A percentile compares a stretch with the other conserved stretches of the same genome.
Conservation (phyloP, 2,888 invertebrate species). For the Melikaiella ostensackeni region DNA sequence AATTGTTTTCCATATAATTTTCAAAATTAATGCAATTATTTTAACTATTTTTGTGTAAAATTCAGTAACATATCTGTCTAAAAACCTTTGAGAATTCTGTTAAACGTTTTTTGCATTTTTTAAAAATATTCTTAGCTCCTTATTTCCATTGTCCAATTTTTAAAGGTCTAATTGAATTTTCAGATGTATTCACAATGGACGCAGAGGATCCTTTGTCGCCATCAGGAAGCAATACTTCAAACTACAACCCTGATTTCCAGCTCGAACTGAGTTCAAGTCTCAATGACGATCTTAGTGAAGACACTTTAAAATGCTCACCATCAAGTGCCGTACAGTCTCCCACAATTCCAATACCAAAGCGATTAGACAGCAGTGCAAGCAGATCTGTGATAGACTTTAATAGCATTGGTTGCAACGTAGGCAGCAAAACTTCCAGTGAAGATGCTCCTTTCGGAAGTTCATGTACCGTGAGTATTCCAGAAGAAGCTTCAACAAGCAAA, state of each 20-base stretch:
- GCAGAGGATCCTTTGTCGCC: slow-evolving; percentile 82
- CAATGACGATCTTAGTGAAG: slow-evolving; percentile 78
- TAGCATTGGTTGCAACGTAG: slow-evolving; percentile 82
- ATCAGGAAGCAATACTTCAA: slow-evolving; percentile 75
- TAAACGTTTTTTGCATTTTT: background rate
- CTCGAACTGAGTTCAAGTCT: slow-evolving; percentile 78
- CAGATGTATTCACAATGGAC: slow-evolving; percentile 87
- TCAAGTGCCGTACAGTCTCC: slow-evolving; percentile 80
- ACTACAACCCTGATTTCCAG: slow-evolving; percentile 69
- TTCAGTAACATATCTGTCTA: too few relatives aligned
- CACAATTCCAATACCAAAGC: slow-evolving; percentile 84
- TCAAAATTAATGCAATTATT: too few relatives aligned
- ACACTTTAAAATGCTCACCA: slow-evolving; percentile 67
- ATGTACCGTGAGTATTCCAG: slow-evolving; percentile 36
- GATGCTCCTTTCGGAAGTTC: slow-evolving; percentile 64
- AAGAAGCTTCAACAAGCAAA: slow-evolving; percentile 42
- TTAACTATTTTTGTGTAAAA: too few relatives aligned
- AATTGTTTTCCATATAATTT: too few relatives aligned
- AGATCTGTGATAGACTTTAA: slow-evolving; percentile 79
- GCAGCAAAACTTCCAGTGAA: slow-evolving; percentile 79
- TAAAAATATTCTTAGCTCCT: background rate
- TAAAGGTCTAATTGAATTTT: slow-evolving; percentile 41
- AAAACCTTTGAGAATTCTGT: too few relatives aligned
- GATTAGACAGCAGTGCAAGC: slow-evolving; percentile 77
- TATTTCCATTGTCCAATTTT: background rate